phyloP scores from a whole-genome alignment of 1,140 invertebrate species.

The Pectinophora gossypiella region DNA sequence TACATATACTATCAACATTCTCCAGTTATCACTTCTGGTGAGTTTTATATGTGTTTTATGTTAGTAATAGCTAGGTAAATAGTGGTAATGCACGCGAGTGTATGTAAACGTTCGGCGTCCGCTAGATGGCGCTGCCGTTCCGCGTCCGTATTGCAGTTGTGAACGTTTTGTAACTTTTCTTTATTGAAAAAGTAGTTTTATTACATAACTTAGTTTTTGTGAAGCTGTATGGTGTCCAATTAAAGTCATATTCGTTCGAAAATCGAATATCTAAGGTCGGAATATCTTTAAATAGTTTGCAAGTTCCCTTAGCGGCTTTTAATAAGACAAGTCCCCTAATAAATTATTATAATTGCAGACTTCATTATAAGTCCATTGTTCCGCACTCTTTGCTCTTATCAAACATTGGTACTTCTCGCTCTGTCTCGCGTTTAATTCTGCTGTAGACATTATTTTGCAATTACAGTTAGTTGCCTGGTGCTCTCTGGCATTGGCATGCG shows the following conservation, averaged over 20 bases:
- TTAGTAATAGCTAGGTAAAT: background rate
- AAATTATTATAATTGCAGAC: no score
- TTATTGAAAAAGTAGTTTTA: conserved; percentile 30
- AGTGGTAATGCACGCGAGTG: background rate
- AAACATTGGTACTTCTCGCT: no score
- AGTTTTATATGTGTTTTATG: conserved; percentile 17
- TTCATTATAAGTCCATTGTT: no score
- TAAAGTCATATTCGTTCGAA: no score
- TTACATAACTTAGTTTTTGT: conserved; percentile 36
- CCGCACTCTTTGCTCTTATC: no score
- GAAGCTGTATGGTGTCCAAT: no score
- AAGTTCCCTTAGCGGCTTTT: background rate
- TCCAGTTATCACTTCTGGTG: conserved; percentile 12
- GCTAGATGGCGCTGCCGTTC: conserved; percentile 44
- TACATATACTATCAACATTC: background rate
- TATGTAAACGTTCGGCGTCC: conserved; percentile 7
- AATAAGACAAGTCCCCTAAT: no score
- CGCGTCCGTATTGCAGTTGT: conserved; percentile 56
- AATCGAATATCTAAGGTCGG: no score
- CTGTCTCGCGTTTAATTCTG: background rate
- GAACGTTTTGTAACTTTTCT: conserved; percentile 39
- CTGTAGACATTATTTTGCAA: background rate
- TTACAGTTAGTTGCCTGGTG: background rate
- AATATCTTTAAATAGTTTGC: background rate
- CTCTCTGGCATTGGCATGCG: background rate